Evolutionary conservation across 35 echinoderm and acorn worm species (phyloP), one percentile per base, ranked within the genome.

Genomic region (Ophiothrix spiculata): DNA sequence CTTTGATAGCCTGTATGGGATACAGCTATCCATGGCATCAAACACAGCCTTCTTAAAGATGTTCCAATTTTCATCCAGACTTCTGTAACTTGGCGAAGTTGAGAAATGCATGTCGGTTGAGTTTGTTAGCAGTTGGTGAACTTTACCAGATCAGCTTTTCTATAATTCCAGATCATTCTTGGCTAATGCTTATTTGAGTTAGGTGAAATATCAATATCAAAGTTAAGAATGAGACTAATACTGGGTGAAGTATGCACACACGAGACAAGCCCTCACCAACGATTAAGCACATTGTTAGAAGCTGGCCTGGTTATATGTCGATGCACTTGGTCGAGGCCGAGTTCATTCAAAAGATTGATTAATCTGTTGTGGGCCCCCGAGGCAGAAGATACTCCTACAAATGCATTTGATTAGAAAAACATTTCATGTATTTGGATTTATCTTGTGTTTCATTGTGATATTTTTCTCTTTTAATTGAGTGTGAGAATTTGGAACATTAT

Each of bases 41-140:
- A 21, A 33, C 38, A 34, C 34, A 42, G 79, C 15, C 49, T 69
- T 33, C 75, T 74, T 11, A 86, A 87, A 38, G 60, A 32, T 38
- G 14, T 77, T 13, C 90, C 84, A 86, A 77, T 86, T 86, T 40
- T 74, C 39, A 79, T 86, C 81, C 1, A 91, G 76, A 37, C 75
- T 56, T 1, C 36, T 86, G 19, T 56, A n/a, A 32, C 42, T 13
- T 80, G 77, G 83, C 25, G 69, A 77, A 17, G 77, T 74, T 63
- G 38, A 60, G 11, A 86, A 36, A 36, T 80, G 80, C 19, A 86
- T n/a, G 10, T 56, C 32, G 75, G 76, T 40, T 40, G 85, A 84
- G 17, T 56, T 32, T 31, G 11, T 31, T 8, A 79, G 74, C 38
- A 13, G 33, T 14, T 64, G 33, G 19, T 31, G 33, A 34, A 77